Evolutionary conservation across 2,888 invertebrate genomes (phyloP).

Genomic region (Nemoura dubitans): DNA sequence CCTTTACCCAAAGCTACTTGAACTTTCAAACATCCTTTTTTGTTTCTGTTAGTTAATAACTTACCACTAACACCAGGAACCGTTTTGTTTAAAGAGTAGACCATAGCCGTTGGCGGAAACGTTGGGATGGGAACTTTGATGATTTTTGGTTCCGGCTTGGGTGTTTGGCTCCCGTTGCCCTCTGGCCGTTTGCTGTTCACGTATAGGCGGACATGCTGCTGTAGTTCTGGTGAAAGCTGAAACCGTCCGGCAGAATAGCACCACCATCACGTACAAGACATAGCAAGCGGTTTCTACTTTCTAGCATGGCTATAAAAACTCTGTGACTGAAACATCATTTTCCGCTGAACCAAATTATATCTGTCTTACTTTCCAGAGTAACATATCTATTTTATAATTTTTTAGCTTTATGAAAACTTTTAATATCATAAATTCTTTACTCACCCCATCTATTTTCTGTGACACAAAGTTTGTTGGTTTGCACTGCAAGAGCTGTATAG

Average conservation of each 20-base stretch:
- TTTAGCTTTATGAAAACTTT: no score
- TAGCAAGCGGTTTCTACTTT: no score
- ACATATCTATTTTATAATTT: no score
- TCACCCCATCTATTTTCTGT: constrained; percentile 88
- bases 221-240: constrained; percentile 90
- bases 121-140: constrained; percentile 81
- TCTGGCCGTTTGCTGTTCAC: constrained; percentile 69
- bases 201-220: constrained; percentile 86
- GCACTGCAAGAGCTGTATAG: constrained; percentile 92
- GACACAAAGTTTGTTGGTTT: constrained; percentile 94
- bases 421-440: constrained; percentile 56
- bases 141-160: constrained; percentile 66
- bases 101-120: constrained; percentile 87
- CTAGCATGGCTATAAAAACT: no score
- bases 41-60: no score
- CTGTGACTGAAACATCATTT: no score
- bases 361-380: no score
- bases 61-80: constrained; percentile 46
- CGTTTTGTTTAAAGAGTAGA: constrained; percentile 65
- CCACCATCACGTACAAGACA: no score
- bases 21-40: no score
- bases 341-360: no score
- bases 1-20: no score
- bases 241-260: not conserved
- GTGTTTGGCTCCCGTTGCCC: constrained; percentile 55